Percentiles rank a stretch among this genome's conserved stretches.
Conservation (phyloP, 2,113 vertebrate genomes). For the Oxyura jamaicensis region DNA sequence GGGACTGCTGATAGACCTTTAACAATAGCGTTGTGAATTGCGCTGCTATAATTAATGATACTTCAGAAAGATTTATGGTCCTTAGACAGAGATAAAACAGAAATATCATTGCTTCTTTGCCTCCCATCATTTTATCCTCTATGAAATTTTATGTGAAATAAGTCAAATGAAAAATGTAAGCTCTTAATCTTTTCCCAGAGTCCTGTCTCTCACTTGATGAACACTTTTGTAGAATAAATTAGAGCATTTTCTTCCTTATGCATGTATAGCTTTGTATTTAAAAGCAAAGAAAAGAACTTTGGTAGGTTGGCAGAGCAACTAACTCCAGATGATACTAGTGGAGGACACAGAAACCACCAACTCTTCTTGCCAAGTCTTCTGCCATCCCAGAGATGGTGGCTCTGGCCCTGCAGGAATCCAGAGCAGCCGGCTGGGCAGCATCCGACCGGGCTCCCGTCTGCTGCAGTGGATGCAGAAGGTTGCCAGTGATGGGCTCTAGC, state of each 20-base stretch:
- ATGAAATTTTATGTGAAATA: constrained; percentile 80
- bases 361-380: neutral
- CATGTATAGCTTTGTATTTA: constrained; percentile 61
- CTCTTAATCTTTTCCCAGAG: constrained; percentile 77
- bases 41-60: constrained; percentile 73
- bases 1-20: constrained; percentile 55
- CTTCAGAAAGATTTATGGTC: constrained; percentile 76
- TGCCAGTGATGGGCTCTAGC: neutral
- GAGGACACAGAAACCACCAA: neutral
- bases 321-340: neutral
- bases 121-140: constrained; percentile 74
- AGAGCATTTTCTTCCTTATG: constrained; percentile 60
- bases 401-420: neutral
- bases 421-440: neutral
- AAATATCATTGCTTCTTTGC: constrained; percentile 74
- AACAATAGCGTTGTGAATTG: constrained; percentile 64
- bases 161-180: constrained; percentile 79
- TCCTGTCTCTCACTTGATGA: constrained; percentile 72
- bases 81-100: constrained; percentile 75
- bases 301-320: neutral
- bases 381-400: neutral
- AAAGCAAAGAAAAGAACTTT: constrained; percentile 44
- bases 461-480: neutral
- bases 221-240: constrained; percentile 72
- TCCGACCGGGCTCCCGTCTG: neutral